These are phyloP conservation scores for Therioaphis trifolii DNA, from an alignment of 2,888 invertebrate species.

Conservation along the genomic window DNA sequence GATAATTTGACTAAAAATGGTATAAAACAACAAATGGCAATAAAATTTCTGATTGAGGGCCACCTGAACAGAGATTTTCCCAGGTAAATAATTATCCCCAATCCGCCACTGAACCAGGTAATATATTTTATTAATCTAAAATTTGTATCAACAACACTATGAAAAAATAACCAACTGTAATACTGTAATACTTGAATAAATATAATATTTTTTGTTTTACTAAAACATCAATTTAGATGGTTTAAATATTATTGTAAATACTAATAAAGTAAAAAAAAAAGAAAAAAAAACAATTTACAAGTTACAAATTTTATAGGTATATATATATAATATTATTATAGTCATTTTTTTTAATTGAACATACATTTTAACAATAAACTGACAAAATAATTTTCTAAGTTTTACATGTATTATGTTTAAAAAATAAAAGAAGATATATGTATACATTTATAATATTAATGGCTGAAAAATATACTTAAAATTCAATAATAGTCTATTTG, in stretches of 20 bases:
- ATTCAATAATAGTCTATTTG: conserved; percentile 40
- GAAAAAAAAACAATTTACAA: conserved; percentile 47
- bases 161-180: neutral
- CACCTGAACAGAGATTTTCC: too few relatives aligned
- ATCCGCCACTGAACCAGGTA: too few relatives aligned
- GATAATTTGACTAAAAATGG: too few relatives aligned
- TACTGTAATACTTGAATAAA: neutral
- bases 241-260: conserved; percentile 24
- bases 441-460: conserved; percentile 40
- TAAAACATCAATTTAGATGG: conserved; percentile 3
- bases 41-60: too few relatives aligned
- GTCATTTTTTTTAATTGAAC: conserved; percentile 37
- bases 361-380: conserved; percentile 50
- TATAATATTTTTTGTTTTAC: conserved; percentile 25
- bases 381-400: conserved; percentile 39
- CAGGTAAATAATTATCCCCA: too few relatives aligned
- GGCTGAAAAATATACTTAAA: conserved; percentile 37
- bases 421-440: conserved; percentile 34
- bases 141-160: too few relatives aligned
- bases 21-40: too few relatives aligned
- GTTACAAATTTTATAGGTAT: conserved; percentile 57
- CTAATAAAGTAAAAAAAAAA: conserved; percentile 19
- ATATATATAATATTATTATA: conserved; percentile 45
- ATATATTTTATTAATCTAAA: too few relatives aligned
- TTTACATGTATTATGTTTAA: conserved; percentile 31